Evolutionary conservation across 2,797 vertebrate genomes (phyloP).

Genomic region (Sus cebifrons): DNA sequence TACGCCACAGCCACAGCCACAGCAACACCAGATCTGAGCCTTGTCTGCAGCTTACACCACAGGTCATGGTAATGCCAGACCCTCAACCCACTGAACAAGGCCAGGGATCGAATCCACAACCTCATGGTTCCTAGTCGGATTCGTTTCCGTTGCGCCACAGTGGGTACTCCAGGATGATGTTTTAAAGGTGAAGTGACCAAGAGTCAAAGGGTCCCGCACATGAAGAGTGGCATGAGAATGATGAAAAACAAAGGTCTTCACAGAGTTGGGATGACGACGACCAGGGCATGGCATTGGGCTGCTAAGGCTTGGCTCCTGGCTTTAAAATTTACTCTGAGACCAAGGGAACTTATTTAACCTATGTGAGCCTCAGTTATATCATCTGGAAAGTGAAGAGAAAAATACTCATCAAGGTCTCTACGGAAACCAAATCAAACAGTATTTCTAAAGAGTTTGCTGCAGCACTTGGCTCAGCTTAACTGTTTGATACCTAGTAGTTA

Average conservation of each 20-base stretch:
- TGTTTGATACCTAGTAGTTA: neutral
- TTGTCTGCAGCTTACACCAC: no score
- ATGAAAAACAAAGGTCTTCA: neutral
- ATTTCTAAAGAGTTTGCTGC: neutral
- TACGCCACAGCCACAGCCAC: no score
- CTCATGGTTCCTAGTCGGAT: no score
- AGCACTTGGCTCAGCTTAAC: neutral
- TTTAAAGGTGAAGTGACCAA: neutral
- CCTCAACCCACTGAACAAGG: no score
- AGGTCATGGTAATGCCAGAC: no score
- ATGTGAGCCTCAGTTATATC: neutral
- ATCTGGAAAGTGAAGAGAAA: slow-evolving; percentile 7
- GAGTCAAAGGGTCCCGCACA: neutral
- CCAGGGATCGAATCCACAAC: no score
- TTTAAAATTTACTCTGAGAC: neutral
- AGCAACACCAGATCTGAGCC: no score
- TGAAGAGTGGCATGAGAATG: neutral
- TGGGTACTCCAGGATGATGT: neutral
- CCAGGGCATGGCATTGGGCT: neutral
- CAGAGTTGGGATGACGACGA: neutral
- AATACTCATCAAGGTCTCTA: neutral
- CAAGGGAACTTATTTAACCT: neutral
- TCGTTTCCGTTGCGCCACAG: no score
- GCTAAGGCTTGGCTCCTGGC: neutral
- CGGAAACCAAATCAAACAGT: neutral